Evolutionary conservation across 2,888 invertebrate genomes (phyloP).

Genomic region (Chrysolina americana): DNA sequence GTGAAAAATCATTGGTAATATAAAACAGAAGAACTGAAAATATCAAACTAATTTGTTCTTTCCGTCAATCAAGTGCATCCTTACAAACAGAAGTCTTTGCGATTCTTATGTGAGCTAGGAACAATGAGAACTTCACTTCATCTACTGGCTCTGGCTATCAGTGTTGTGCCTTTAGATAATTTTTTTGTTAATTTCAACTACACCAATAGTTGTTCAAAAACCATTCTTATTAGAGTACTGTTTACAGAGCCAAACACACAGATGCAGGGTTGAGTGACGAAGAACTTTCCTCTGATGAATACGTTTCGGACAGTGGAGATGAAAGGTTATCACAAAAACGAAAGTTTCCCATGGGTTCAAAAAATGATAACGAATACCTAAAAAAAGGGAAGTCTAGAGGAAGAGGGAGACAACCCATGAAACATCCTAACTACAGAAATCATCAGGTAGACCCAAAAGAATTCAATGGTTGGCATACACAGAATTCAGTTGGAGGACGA

Average conservation of each 20-base stretch:
- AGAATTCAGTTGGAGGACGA: neutral
- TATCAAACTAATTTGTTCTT: no score
- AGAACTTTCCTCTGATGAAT: conserved; percentile 5
- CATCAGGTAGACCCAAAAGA: neutral
- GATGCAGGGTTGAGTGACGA: conserved; percentile 6
- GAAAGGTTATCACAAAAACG: conserved; percentile 1
- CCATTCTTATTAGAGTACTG: no score
- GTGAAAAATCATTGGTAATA: no score
- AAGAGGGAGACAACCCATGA: neutral
- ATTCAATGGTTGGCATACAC: neutral
- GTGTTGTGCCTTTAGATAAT: no score
- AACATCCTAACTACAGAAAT: neutral
- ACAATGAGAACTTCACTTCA: no score
- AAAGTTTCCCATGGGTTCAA: neutral
- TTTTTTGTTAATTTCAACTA: no score
- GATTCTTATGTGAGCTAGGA: no score
- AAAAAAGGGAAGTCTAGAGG: neutral
- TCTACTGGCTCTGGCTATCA: no score
- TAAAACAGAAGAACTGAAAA: no score
- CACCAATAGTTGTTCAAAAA: no score
- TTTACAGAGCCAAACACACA: neutral
- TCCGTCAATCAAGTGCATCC: no score
- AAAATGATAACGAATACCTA: neutral
- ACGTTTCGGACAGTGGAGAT: neutral
- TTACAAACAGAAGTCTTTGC: no score